Percentiles rank a stretch among this genome's conserved stretches.
Evolutionary conservation across 1,140 invertebrate genomes (phyloP).

Genomic region (Paramacrobiotus metropolitanus): DNA sequence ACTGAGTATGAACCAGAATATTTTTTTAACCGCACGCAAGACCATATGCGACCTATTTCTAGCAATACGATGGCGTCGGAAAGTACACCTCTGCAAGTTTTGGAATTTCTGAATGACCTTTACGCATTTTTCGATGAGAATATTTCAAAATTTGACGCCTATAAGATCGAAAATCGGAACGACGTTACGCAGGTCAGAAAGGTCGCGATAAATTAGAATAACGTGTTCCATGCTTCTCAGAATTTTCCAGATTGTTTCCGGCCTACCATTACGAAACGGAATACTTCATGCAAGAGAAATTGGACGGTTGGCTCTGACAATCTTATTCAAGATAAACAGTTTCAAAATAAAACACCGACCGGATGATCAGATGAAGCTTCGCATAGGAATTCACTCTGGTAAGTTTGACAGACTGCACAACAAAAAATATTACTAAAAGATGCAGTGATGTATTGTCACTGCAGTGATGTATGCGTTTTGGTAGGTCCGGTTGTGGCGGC

Average conservation of each 20-base stretch:
- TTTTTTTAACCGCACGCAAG: background rate
- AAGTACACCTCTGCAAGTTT: background rate
- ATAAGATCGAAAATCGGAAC: constrained; percentile 17
- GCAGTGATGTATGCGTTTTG: too few species aligned
- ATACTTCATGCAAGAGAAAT: constrained; percentile 34
- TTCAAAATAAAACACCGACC: constrained; percentile 76
- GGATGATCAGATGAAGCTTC: constrained; percentile 56
- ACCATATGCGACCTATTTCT: background rate
- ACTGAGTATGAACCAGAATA: background rate
- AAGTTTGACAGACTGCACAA: too few species aligned
- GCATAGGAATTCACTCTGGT: constrained; percentile 87
- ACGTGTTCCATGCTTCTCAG: background rate
- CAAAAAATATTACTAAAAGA: too few species aligned
- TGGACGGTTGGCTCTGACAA: constrained; percentile 55
- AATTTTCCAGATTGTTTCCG: constrained; percentile 30
- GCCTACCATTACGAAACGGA: constrained; percentile 32
- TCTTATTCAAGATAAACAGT: constrained; percentile 55
- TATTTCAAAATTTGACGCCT: constrained; percentile 20
- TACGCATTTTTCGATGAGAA: constrained; percentile 22
- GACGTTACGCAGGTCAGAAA: background rate
- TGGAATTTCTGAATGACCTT: constrained; percentile 19
- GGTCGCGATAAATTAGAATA: background rate
- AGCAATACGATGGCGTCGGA: background rate
- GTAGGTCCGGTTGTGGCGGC: constrained; percentile 69
- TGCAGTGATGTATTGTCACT: too few species aligned